A percentile compares a stretch with the other conserved stretches of the same genome.
These are phyloP conservation scores for Xiphophorus birchmanni DNA, from an alignment of 2,797 vertebrate species.

Conservation along the genomic window DNA sequence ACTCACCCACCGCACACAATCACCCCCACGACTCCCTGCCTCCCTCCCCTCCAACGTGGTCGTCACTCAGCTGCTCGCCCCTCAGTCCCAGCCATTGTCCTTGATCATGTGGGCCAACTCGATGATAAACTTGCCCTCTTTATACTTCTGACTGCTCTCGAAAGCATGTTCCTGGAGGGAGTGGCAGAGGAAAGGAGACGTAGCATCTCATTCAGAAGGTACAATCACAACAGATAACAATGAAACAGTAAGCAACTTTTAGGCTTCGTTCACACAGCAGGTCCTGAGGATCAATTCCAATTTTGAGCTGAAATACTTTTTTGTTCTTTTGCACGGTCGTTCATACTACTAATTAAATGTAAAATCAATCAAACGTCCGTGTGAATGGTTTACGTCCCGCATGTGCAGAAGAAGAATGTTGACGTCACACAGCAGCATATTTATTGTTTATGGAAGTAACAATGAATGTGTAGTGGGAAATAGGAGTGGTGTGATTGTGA, in stretches of 20 bases:
- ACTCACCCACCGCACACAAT: constrained; percentile 74
- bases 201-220: constrained; percentile 18
- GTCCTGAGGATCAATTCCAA: too few species aligned
- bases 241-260: neutral
- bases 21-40: constrained; percentile 22
- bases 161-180: constrained; percentile 94
- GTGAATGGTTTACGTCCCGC: too few species aligned
- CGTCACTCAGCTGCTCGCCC: constrained; percentile 33
- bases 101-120: constrained; percentile 99
- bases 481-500: too few species aligned
- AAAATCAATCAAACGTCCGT: too few species aligned
- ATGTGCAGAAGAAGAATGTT: too few species aligned
- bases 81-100: constrained; percentile 99
- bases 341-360: too few species aligned
- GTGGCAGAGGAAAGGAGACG: constrained; percentile 43
- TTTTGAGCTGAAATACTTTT: too few species aligned
- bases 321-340: too few species aligned
- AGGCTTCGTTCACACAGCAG: neutral
- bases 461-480: too few species aligned
- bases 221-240: neutral
- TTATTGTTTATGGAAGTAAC: too few species aligned
- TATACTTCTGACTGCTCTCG: constrained; percentile 99
- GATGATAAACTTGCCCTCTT: constrained; percentile 99
- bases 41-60: constrained; percentile 38
- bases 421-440: too few species aligned